Evolutionary conservation across 2,888 invertebrate genomes (phyloP), one percentile per base, ranked within the genome.

Genomic region (Volucella bombylans): DNA sequence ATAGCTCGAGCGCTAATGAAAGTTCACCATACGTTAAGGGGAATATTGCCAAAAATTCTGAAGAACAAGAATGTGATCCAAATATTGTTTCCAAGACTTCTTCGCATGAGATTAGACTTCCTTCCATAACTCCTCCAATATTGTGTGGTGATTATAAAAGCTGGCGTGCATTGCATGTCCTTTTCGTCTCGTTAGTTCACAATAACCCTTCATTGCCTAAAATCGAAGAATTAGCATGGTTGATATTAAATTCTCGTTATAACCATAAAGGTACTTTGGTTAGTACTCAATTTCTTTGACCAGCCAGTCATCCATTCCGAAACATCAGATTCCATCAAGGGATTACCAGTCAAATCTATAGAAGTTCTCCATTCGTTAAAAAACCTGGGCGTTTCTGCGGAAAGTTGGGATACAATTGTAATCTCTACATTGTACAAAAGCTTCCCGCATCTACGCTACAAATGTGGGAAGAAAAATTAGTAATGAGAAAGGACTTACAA

Each of bases 251-350:
- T 9, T 15, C 72, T 11, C 62, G 72, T 10, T 72, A 61, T 11
- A 62, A 72, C n/a, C 72, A 72, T 10, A 72, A 62, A 10, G 41
- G 71, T 11, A 52, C 45, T 54, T 50, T 72, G 8, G 62, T 72
- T 8, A 72, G 14, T 45, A 52, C 54, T 4, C 72, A 72, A 4
- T 31, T 72, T 72, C 8, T 52, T 52, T 43, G 72, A 39, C 3
- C 72, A 72, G 18, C 18, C 64, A 39, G 39, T 12, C 1, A 50
- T 65, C 11, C 39, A 39, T 12, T 11, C 49, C n/a, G 49, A 49
- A 49, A 12, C 12, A 8, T 11, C n/a, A n/a, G 49, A n/a, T 49
- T 12, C 49, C 8, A 10, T 49, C 10, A 49, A 49, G n/a, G 12
- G n/a, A n/a, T 49, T 49, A n/a, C 14, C 4, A 12, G 49, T 3